Evolutionary conservation across 2,888 invertebrate species (phyloP), one percentile per base, ranked within the genome.

Genomic region (Cloeon dipterum): DNA sequence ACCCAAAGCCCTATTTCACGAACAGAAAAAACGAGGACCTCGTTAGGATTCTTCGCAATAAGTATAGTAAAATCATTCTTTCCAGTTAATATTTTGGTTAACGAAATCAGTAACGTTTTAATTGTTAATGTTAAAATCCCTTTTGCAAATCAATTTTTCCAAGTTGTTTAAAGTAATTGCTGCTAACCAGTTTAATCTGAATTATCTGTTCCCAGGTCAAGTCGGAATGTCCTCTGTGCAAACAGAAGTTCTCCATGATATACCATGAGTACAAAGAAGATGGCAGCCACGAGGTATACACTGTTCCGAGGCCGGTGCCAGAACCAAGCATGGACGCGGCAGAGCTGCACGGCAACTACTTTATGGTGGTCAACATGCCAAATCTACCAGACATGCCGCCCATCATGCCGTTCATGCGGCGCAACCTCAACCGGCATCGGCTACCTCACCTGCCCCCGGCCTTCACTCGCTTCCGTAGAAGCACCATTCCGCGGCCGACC

Each of bases 181-280:
- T 13, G 11, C 14, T 21, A 11, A 13, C 34, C n/a, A 13, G 18
- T 18, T n/a, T n/a, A 32, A 4, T 16, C 20, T 3, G 13, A 20
- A 35, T 44, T 39, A 41, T 40, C 43, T 40, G 36, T 40, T 63
- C 62, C 5, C 52, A 79, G 77, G 78, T 89, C 11, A 91, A 89
- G 58, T 71, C 88, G 1, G 88, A 81, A 51, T 91, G 91, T 55
- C 94, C 94, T 1, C 61, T 94, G 1, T 94, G 94, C 57, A 93
- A 94, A 52, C 82, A 86, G 52, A 67, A 72, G 3, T 93, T 93
- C 55, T 78, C 74, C 47, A 77, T 79, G 5, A 93, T 93, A 40
- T 82, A 91, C 42, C 86, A 91, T 57, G 89, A 86, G 66, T 81
- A 91, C 3, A 70, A 77, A 45, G 79, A 85, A 1, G 75, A 76